Evolutionary conservation across 2,113 vertebrate genomes (phyloP).

Genomic region (Phalacrocorax pelagicus): DNA sequence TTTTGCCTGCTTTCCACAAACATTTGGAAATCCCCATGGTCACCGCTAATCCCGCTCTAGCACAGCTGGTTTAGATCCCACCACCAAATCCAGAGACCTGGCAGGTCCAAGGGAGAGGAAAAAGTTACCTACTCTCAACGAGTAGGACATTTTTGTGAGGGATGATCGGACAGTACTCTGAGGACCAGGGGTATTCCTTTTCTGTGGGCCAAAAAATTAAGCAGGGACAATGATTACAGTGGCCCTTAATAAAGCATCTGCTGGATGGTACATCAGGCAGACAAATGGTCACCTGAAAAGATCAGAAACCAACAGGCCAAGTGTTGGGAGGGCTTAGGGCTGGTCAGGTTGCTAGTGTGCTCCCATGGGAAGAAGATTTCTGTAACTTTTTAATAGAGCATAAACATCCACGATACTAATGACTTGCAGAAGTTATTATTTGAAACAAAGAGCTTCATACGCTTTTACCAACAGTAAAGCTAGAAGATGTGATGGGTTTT

Average conservation of each 20-base stretch:
- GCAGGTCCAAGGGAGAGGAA: not conserved
- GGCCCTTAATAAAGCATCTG: not conserved
- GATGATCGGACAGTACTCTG: not conserved
- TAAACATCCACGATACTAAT: not conserved
- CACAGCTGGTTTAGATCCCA: not conserved
- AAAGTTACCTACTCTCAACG: not conserved
- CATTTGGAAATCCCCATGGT: not conserved
- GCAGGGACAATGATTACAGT: too few species aligned
- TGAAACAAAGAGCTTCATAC: not conserved
- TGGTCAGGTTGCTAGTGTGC: not conserved
- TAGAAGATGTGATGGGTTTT: not conserved
- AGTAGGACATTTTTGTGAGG: not conserved
- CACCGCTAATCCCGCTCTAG: not conserved
- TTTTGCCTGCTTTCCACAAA: not conserved
- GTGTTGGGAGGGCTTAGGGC: not conserved
- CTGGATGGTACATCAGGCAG: not conserved
- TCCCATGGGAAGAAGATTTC: accelerated
- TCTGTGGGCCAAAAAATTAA: not conserved
- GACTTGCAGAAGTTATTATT: not conserved
- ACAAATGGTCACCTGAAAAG: not conserved
- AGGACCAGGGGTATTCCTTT: not conserved
- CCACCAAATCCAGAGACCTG: not conserved
- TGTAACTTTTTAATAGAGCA: not conserved
- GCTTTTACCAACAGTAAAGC: not conserved
- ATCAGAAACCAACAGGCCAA: accelerated